Evolutionary conservation across 2,797 vertebrate genomes (phyloP).

Genomic region (Hippopotamyrus pictus): DNA sequence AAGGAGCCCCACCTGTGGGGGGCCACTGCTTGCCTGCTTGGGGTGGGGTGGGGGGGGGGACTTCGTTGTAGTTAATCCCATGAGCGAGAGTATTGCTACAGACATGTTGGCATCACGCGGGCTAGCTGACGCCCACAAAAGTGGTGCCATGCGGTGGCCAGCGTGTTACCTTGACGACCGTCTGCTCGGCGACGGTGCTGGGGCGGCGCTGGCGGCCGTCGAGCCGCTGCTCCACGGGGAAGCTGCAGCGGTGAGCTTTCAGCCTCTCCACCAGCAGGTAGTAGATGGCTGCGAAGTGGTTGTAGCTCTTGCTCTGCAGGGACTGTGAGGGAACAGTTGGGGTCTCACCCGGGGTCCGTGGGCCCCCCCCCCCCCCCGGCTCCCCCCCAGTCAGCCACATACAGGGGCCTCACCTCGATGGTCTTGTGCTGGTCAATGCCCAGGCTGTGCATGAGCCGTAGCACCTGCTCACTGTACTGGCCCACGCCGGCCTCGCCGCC

Average conservation of each 20-base stretch:
- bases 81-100: neutral
- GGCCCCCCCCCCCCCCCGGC: neutral
- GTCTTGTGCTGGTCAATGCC: conserved; percentile 98
- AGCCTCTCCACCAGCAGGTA: conserved; percentile 94
- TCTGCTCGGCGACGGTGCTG: conserved; percentile 90
- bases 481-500: conserved; percentile 67
- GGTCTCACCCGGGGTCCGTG: too few relatives aligned
- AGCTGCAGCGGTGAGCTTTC: conserved; percentile 93
- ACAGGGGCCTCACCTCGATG: conserved; percentile 70
- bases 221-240: conserved; percentile 87
- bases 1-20: conserved; percentile 69
- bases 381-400: neutral
- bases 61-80: neutral
- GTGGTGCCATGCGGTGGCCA: neutral
- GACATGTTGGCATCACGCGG: neutral
- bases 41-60: too few relatives aligned
- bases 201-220: conserved; percentile 88
- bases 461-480: conserved; percentile 92
- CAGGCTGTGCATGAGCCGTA: conserved; percentile 94
- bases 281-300: conserved; percentile 98
- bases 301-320: conserved; percentile 97
- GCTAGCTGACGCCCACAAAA: neutral
- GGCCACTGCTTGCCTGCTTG: conserved; percentile 67
- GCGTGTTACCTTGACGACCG: conserved; percentile 80
- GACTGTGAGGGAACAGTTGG: conserved; percentile 61